These are phyloP conservation scores for Mesorhabditis spiculigera DNA, from an alignment of 2,888 invertebrate species.

Conservation along the genomic window DNA sequence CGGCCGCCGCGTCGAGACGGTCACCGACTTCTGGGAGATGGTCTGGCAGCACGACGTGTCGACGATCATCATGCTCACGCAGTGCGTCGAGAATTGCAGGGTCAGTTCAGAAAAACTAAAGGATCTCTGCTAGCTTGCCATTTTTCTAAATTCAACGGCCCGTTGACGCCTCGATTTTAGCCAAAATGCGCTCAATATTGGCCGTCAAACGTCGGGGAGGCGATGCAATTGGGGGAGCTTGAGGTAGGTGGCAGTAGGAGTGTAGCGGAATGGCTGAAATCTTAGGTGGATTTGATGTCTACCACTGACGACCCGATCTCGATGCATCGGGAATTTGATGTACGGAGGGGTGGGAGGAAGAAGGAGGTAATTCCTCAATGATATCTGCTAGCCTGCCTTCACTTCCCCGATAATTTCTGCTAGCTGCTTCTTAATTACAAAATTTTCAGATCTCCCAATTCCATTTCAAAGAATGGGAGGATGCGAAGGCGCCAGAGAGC, in stretches of 20 bases:
- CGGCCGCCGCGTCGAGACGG: conserved; percentile 22
- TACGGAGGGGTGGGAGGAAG: conserved; percentile 13
- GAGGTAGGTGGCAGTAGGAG: too few species aligned
- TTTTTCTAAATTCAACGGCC: too few species aligned
- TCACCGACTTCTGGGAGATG: conserved; percentile 53
- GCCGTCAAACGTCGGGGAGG: conserved; percentile 32
- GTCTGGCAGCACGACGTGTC: conserved; percentile 44
- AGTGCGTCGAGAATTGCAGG: conserved; percentile 27
- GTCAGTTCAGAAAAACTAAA: conserved; percentile 14
- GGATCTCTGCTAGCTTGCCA: too few species aligned
- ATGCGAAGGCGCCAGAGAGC: conserved; percentile 24
- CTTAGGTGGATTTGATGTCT: conserved; percentile 7
- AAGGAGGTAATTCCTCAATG: conserved; percentile 2
- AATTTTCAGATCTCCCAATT: conserved; percentile 35
- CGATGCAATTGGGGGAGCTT: background rate
- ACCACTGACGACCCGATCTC: conserved; percentile 28
- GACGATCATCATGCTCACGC: conserved; percentile 48
- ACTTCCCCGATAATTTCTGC: background rate
- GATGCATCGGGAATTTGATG: conserved; percentile 29
- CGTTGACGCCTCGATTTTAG: conserved; percentile 22
- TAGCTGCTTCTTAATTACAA: too few species aligned
- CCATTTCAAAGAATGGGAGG: conserved; percentile 45
- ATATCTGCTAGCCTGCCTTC: background rate
- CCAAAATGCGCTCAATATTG: conserved; percentile 50
- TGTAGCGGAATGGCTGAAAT: background rate